phyloP scores from a whole-genome alignment of 2,113 vertebrate genomes.

The Propithecus coquereli region DNA sequence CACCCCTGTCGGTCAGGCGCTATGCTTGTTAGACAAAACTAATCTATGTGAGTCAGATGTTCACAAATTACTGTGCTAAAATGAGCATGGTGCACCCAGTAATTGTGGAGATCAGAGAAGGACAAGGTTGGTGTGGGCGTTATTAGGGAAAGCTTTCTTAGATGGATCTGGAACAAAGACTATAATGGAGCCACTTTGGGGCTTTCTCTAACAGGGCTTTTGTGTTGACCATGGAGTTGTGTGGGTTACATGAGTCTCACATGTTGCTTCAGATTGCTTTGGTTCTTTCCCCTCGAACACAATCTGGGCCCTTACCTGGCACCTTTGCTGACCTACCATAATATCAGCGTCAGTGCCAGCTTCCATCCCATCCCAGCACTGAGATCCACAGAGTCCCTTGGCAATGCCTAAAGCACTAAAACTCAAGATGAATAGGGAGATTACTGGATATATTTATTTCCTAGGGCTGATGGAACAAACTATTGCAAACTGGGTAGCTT shows the following conservation, averaged over 20 bases:
- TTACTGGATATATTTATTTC: neutral
- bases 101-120: neutral
- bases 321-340: neutral
- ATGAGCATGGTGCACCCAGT: neutral
- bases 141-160: neutral
- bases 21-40: neutral
- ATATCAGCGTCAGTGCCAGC: neutral
- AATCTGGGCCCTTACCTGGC: neutral
- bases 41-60: neutral
- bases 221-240: neutral
- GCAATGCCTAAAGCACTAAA: neutral
- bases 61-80: neutral
- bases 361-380: neutral
- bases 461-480: neutral
- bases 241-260: neutral
- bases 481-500: neutral
- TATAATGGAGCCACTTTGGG: neutral
- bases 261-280: neutral
- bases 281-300: neutral
- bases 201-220: neutral
- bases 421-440: neutral
- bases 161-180: neutral
- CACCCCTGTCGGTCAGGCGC: neutral
- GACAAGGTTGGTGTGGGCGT: neutral
- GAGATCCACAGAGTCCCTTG: neutral